Evolutionary conservation across 2,888 invertebrate species (phyloP).

Genomic region (Drosophila cognata): DNA sequence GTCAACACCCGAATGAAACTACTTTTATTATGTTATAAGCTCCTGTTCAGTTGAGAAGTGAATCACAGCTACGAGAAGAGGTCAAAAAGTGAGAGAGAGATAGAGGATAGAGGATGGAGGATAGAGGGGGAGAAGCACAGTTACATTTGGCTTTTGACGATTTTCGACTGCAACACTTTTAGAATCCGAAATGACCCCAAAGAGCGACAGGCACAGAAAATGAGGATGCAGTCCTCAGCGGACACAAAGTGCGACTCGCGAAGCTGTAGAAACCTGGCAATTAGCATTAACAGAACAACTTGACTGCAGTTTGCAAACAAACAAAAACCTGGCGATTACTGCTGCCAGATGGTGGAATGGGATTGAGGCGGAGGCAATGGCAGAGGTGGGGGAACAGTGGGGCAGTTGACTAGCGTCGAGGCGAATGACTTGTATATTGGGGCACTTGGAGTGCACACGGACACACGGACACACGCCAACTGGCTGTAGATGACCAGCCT

Average conservation of each 20-base stretch:
- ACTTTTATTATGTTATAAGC: neutral
- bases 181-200: slow-evolving; percentile 71
- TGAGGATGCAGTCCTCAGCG: slow-evolving; percentile 40
- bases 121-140: neutral
- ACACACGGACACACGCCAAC: slow-evolving; percentile 8
- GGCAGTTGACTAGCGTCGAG: slow-evolving; percentile 26
- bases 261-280: slow-evolving; percentile 50
- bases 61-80: neutral
- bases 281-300: slow-evolving; percentile 71
- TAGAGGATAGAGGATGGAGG: too few species aligned
- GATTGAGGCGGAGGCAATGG: neutral
- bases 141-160: slow-evolving; percentile 25
- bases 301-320: slow-evolving; percentile 72
- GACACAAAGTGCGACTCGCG: slow-evolving; percentile 32
- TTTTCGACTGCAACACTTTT: slow-evolving; percentile 59
- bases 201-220: slow-evolving; percentile 35
- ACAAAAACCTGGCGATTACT: slow-evolving; percentile 36
- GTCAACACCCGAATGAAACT: neutral
- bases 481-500: slow-evolving; percentile 47
- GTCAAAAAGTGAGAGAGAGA: neutral
- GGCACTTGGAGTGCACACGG: slow-evolving; percentile 33
- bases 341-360: neutral
- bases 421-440: slow-evolving; percentile 76
- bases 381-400: neutral
- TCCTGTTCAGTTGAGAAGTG: neutral